Percentiles rank a stretch among this genome's conserved stretches.
These are phyloP conservation scores for Mallotus villosus DNA, from an alignment of 2,797 vertebrate genomes.

Conservation along the genomic window DNA sequence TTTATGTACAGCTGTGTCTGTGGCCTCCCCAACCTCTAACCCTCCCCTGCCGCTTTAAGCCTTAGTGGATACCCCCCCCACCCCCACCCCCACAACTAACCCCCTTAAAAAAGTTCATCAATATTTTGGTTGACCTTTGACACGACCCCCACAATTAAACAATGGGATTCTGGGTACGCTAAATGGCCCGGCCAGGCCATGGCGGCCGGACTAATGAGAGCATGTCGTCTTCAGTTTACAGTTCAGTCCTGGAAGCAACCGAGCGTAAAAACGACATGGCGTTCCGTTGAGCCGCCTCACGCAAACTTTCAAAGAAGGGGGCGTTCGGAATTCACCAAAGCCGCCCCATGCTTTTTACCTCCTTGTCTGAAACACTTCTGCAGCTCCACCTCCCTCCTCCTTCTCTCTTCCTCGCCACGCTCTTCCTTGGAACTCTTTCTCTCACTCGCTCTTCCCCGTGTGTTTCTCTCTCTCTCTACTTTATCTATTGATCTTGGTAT, in stretches of 20 bases:
- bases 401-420: not conserved
- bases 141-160: constrained; percentile 88
- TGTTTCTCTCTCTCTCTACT: not conserved
- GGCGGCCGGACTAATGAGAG: constrained; percentile 98
- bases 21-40: constrained; percentile 58
- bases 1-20: constrained; percentile 70
- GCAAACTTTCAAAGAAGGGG: constrained; percentile 81
- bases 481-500: not conserved
- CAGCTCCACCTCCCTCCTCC: constrained; percentile 5
- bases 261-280: constrained; percentile 89
- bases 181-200: constrained; percentile 89
- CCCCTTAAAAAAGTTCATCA: constrained; percentile 82
- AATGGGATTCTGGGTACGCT: constrained; percentile 93
- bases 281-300: constrained; percentile 83
- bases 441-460: not conserved
- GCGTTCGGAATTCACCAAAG: constrained; percentile 61
- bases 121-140: constrained; percentile 96
- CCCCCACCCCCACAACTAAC: constrained; percentile 5
- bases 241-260: constrained; percentile 85
- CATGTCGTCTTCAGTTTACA: constrained; percentile 96
- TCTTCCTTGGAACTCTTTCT: constrained; percentile 1
- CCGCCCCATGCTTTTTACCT: constrained; percentile 56
- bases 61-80: constrained; percentile 50
- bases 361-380: constrained; percentile 28
- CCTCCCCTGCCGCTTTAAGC: constrained; percentile 64